These are phyloP conservation scores for Sarcophaga bullata DNA, from an alignment of 1,140 invertebrate species.

Conservation along the genomic window DNA sequence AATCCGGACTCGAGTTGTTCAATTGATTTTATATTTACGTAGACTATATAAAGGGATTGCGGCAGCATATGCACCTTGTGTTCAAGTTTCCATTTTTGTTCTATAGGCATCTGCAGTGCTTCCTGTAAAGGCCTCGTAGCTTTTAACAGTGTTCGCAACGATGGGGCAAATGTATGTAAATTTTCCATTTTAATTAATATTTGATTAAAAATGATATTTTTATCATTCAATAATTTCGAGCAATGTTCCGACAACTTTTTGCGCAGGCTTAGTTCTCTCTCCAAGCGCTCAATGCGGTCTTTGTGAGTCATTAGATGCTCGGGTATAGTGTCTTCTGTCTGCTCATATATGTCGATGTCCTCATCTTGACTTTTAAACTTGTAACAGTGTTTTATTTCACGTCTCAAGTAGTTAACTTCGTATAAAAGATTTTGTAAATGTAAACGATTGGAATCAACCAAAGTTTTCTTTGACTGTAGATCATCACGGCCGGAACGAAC, in stretches of 20 bases:
- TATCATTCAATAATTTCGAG: slow-evolving; percentile 79
- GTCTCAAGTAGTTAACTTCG: slow-evolving; percentile 92
- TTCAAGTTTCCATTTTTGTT: slow-evolving; percentile 80
- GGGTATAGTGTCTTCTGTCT: slow-evolving; percentile 67
- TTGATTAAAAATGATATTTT: slow-evolving; percentile 78
- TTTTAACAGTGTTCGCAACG: slow-evolving; percentile 78
- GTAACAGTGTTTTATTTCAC: slow-evolving; percentile 92
- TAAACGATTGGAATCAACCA: slow-evolving; percentile 89
- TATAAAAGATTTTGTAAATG: slow-evolving; percentile 95
- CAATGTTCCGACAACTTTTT: slow-evolving; percentile 83
- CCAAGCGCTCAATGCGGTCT: slow-evolving; percentile 83
- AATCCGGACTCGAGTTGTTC: slow-evolving; percentile 76
- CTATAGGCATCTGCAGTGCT: slow-evolving; percentile 83
- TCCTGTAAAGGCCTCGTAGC: slow-evolving; percentile 91
- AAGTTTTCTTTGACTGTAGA: slow-evolving; percentile 81
- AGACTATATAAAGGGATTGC: slow-evolving; percentile 86
- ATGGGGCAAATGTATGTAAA: slow-evolving; percentile 83
- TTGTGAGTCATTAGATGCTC: slow-evolving; percentile 83
- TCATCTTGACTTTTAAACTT: slow-evolving; percentile 97
- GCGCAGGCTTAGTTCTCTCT: slow-evolving; percentile 92
- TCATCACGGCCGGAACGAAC: slow-evolving; percentile 84
- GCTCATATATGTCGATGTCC: slow-evolving; percentile 85
- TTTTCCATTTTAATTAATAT: slow-evolving; percentile 84
- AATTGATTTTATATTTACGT: slow-evolving; percentile 86
- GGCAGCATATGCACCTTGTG: slow-evolving; percentile 81